These are phyloP conservation scores for Alethe castanea DNA, from an alignment of 2,113 vertebrate species.

Conservation along the genomic window DNA sequence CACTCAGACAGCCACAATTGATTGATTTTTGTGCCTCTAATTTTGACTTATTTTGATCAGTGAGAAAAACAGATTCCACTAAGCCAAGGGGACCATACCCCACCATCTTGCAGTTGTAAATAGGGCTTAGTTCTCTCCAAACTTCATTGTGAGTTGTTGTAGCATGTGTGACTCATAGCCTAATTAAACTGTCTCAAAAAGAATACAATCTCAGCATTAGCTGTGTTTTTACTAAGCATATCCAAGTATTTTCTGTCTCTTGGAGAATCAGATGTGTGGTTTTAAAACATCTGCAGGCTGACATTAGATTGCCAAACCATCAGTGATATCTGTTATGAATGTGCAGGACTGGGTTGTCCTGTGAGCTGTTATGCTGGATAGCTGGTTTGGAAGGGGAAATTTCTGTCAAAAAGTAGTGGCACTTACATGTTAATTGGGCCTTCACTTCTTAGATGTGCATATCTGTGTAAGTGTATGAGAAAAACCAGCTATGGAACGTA, in stretches of 20 bases:
- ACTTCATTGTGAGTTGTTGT: neutral
- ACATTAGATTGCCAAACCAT: neutral
- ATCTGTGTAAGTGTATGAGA: neutral
- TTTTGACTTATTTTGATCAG: constrained; percentile 4
- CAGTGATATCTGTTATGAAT: neutral
- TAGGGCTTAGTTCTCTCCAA: neutral
- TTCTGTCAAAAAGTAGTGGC: neutral
- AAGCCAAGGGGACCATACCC: neutral
- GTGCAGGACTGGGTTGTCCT: neutral
- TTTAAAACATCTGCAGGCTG: neutral
- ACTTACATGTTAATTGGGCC: neutral
- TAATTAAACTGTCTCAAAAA: constrained; percentile 13
- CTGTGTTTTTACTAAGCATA: neutral
- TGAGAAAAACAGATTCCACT: neutral
- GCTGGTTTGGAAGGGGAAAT: neutral
- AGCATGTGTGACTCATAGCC: neutral
- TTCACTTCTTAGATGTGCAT: neutral
- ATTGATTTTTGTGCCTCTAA: neutral
- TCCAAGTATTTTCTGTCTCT: constrained; percentile 7
- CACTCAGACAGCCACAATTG: neutral
- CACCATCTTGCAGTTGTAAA: neutral
- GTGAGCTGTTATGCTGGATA: neutral
- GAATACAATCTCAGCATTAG: neutral
- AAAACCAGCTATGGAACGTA: neutral
- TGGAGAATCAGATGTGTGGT: neutral